Conservation (phyloP, 1,140 invertebrate genomes). For the Brachionus rotundiformis region DNA sequence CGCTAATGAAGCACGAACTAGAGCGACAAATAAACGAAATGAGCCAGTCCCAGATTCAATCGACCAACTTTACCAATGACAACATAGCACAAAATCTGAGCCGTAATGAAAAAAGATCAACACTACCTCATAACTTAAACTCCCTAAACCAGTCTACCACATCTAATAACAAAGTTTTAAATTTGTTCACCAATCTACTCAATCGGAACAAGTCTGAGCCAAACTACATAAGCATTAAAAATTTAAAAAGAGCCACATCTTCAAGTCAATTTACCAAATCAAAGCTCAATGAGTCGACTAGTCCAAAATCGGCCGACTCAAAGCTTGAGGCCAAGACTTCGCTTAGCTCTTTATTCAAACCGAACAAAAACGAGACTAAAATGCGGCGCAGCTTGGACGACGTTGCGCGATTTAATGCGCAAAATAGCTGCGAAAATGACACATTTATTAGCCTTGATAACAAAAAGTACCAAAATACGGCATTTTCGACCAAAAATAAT, state of each 20-base stretch:
- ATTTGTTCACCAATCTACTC: conserved; percentile 34
- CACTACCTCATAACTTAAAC: conserved; percentile 9
- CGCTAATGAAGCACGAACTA: conserved; percentile 24
- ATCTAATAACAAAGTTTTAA: conserved; percentile 38
- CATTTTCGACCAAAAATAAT: conserved; percentile 43
- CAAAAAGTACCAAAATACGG: conserved; percentile 7
- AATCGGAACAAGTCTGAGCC: conserved; percentile 23
- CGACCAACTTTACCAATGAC: neutral
- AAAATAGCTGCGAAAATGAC: neutral
- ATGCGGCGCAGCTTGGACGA: conserved; percentile 33
- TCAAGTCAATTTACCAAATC: conserved; percentile 33
- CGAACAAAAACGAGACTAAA: neutral
- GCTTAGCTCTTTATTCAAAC: neutral
- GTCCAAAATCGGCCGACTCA: neutral
- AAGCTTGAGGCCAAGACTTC: neutral
- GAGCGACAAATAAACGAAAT: neutral
- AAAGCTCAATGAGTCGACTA: neutral
- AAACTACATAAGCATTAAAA: conserved; percentile 17
- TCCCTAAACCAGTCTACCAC: neutral
- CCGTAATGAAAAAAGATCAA: conserved; percentile 17
- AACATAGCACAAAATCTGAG: neutral
- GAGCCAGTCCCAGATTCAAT: neutral
- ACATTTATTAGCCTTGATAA: conserved; percentile 16
- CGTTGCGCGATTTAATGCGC: neutral
- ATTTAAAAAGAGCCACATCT: conserved; percentile 37